Conservation (phyloP, 2,113 vertebrate genomes). For the Dicentrarchus labrax region DNA sequence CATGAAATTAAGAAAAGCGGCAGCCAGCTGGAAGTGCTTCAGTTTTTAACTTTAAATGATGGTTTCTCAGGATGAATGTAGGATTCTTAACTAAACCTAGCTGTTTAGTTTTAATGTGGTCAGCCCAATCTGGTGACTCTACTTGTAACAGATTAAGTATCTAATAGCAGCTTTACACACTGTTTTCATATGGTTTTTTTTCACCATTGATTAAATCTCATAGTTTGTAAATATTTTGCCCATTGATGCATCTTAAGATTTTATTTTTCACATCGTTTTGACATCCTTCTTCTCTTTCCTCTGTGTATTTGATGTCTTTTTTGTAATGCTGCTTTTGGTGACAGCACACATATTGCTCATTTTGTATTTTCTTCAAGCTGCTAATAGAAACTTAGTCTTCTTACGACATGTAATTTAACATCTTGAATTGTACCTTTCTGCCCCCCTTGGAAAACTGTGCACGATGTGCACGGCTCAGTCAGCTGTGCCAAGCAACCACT, state of each 20-base stretch:
- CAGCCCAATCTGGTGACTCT: conserved; percentile 32
- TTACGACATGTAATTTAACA: conserved; percentile 73
- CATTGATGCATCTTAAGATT: conserved; percentile 3
- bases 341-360: conserved; percentile 53
- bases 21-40: conserved; percentile 26
- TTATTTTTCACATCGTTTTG: conserved; percentile 39
- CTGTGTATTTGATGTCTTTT: conserved; percentile 28
- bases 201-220: conserved; percentile 14
- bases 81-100: conserved; percentile 66
- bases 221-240: conserved; percentile 43
- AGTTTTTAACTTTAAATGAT: conserved; percentile 32
- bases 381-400: conserved; percentile 81
- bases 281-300: not conserved
- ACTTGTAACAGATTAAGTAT: conserved; percentile 62
- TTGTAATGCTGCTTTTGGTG: conserved; percentile 66
- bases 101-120: conserved; percentile 59
- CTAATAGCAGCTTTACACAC: conserved; percentile 79
- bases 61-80: conserved; percentile 81
- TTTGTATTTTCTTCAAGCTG: conserved; percentile 78
- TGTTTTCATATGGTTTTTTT: not conserved
- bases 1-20: conserved; percentile 13
- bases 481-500: conserved; percentile 62
- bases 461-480: conserved; percentile 63
- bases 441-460: conserved; percentile 63
- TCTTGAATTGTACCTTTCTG: conserved; percentile 62